Conservation (phyloP, 1,140 invertebrate species). For the Cheumatopsyche charites region DNA sequence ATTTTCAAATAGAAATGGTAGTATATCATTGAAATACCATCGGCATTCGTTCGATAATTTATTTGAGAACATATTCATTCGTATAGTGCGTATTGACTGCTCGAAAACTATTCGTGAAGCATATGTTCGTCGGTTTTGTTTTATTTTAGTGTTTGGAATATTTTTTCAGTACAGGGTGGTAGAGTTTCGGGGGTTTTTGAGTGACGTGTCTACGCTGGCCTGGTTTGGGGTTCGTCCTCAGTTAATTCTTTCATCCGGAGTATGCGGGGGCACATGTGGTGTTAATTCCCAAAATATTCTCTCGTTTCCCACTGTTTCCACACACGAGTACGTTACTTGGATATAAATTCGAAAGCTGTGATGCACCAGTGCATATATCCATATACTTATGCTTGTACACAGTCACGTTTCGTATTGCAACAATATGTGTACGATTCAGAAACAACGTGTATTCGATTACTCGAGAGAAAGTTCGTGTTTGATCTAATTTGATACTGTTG, state of each 20-base stretch:
- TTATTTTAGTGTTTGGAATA: constrained; percentile 1
- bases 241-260: constrained; percentile 30
- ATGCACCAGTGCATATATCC: background rate
- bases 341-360: too few relatives aligned
- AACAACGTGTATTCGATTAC: background rate
- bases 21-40: too few relatives aligned
- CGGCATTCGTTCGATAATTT: too few relatives aligned
- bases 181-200: constrained; percentile 25
- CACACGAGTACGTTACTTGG: background rate
- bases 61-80: too few relatives aligned
- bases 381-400: background rate
- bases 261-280: constrained; percentile 25
- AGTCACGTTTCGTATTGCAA: constrained; percentile 18
- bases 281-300: constrained; percentile 32
- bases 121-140: background rate
- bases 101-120: too few relatives aligned
- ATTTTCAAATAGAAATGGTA: too few relatives aligned
- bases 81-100: too few relatives aligned
- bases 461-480: constrained; percentile 13
- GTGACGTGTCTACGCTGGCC: constrained; percentile 15
- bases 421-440: constrained; percentile 1
- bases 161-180: background rate
- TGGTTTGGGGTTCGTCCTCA: constrained; percentile 7
- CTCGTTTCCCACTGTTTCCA: constrained; percentile 25
- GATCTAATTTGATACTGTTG: too few relatives aligned